Base-by-base conservation (phyloP, 2,888 invertebrate genomes). In the Euzophera pinguis region DNA sequence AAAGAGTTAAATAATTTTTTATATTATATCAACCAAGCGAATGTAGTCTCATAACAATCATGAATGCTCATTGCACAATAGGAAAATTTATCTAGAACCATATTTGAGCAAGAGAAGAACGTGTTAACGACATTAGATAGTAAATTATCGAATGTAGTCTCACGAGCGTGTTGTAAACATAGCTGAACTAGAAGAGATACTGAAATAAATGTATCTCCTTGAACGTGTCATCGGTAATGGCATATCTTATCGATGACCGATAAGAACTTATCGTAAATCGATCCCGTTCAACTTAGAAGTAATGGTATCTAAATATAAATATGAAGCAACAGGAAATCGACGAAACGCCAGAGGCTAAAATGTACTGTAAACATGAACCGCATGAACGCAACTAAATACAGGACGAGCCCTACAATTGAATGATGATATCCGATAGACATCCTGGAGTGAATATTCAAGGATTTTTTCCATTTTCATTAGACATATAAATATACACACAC, bases 311-410 rank as follows among this genome's bases (percentile, higher is more conserved):
- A 47, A 37, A 53, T 54, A 58, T 54, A 56, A 58, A 56, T 56
- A 58, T 60, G 61, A 64, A 65, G 69, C 60, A 68, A 71, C 71
- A 74, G 77, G 75, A 76, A 74, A 75, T 73, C 67, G 69, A 72
- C 69, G 63, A 63, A 61, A 70, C 67, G 69, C 69, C 65, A 63
- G 68, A 60, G 69, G 69, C 70, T 74, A 75, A 22, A 74, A 73
- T 67, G 65, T 65, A 64, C 56, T 62, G 70, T 73, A 74, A 74
- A 75, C 71, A 72, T 56, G 52, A 64, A 22, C 22, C 22, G 22
- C 22, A 5, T 22, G 22, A 22, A 22, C 22, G 57, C 61, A 65
- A 66, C 60, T 61, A 61, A 48, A 4, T 53, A 55, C 61, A 58
- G 58, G 62, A 60, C 55, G 48, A 58, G 43, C 62, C 54, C 55